Evolutionary conservation across 2,888 invertebrate species (phyloP), one percentile per base, ranked within the genome.

Genomic region (Odontocolon sp.): DNA sequence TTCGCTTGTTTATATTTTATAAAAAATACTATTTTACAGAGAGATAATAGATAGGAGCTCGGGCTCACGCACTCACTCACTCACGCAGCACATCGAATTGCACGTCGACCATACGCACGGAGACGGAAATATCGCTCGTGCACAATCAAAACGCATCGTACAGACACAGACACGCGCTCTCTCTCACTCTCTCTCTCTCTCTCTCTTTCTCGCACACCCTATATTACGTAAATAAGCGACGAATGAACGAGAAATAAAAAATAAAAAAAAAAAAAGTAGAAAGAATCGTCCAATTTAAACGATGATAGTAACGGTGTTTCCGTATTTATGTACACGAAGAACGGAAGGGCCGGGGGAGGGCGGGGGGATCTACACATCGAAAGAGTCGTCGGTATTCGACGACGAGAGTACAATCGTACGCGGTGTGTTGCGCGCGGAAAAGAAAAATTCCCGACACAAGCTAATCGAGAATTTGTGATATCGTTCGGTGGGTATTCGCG

Each of bases 11-110:
- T 57, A 64, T 72, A 59, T 71, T 72, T 77, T 71, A 77, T 77
- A 77, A 77, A 77, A 77, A 77, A 77, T 77, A 77, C 77, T 77
- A 77, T 77, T 69, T 77, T 77, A 77, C 77, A 77, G 63, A 64
- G 56, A 63, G 16, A 54, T 28, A 26, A 73, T 59, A 64, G 56
- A 56, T n/a, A 59, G n/a, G 18, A 70, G 38, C 64, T 38, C 50
- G 42, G 57, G 11, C 33, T 26, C 8, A 40, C 57, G 28, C 56
- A 38, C 16, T 18, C 73, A 42, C 40, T 52, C 42, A n/a, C n/a
- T 33, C 47, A 47, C 64, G 11, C n/a, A 28, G 28, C 67, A 67
- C 61, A 67, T 64, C 18, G 28, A 68, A 63, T 61, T 33, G 45
- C 52, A 64, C 72, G 40, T 59, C 45, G 56, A 72, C 18, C 56